These are phyloP conservation scores for Lonchura striata DNA, from an alignment of 2,113 vertebrate genomes.

Conservation along the genomic window DNA sequence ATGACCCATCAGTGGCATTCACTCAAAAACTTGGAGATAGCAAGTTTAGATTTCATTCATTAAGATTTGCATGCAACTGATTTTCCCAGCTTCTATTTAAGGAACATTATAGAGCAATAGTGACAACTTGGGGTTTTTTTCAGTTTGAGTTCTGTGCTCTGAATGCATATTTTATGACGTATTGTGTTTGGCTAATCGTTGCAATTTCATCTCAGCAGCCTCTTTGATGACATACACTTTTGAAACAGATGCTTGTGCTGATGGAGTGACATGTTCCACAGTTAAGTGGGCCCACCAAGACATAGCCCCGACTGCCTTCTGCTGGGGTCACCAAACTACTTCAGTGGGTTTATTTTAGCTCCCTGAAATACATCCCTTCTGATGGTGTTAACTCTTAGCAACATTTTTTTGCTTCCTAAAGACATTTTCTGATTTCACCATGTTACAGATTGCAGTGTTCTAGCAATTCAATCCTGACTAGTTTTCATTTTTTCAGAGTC, in stretches of 20 bases:
- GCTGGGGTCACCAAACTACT: background rate
- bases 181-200: background rate
- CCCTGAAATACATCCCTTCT: background rate
- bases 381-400: background rate
- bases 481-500: background rate
- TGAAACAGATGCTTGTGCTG: background rate
- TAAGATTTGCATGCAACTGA: background rate
- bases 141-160: background rate
- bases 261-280: background rate
- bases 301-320: background rate
- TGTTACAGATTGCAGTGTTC: background rate
- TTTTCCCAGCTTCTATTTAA: background rate
- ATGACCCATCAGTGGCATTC: background rate
- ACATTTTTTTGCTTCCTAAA: background rate
- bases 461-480: background rate
- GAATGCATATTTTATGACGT: background rate
- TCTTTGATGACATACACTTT: background rate
- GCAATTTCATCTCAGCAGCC: background rate
- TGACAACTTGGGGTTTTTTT: background rate
- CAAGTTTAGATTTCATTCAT: conserved; percentile 6
- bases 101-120: background rate
- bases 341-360: background rate
- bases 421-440: background rate
- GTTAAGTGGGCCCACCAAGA: conserved; percentile 2
- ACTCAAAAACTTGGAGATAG: background rate